phyloP scores from a whole-genome alignment of 2,113 vertebrate genomes.

The Ancistrus triradiatus region DNA sequence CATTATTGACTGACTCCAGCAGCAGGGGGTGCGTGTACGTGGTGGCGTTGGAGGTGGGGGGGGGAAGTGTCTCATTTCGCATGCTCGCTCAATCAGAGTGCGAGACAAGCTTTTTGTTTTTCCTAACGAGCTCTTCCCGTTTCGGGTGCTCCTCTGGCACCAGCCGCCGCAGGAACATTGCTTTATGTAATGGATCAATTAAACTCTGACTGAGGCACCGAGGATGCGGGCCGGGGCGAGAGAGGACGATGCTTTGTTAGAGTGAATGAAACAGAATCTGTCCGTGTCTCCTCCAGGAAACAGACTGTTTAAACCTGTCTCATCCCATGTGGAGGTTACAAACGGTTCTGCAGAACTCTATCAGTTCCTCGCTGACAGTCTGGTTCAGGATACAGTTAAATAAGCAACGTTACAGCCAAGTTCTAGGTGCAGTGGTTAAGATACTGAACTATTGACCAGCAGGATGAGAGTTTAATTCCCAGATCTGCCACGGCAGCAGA shows the following conservation, averaged over 20 bases:
- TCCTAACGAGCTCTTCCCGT: constrained; percentile 31
- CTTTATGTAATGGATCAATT: constrained; percentile 38
- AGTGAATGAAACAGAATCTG: constrained; percentile 7
- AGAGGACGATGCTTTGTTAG: neutral
- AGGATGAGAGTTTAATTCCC: too few relatives aligned
- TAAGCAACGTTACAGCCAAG: too few relatives aligned
- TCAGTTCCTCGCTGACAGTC: constrained; percentile 28
- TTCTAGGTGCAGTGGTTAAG: too few relatives aligned
- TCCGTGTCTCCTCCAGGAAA: neutral
- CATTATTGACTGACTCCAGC: constrained; percentile 34
- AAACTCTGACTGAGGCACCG: constrained; percentile 9
- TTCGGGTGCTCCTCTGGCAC: neutral
- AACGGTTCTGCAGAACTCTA: too few relatives aligned
- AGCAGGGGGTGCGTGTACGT: neutral
- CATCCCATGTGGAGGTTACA: too few relatives aligned
- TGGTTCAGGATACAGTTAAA: too few relatives aligned
- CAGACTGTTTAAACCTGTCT: too few relatives aligned
- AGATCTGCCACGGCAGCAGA: too few relatives aligned
- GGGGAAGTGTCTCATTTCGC: constrained; percentile 16
- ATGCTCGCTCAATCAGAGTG: constrained; percentile 19
- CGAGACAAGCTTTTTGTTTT: constrained; percentile 33
- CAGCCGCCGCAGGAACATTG: neutral
- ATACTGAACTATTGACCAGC: too few relatives aligned
- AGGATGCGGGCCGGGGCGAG: neutral
- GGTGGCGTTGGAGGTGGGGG: neutral